A percentile compares a stretch with the other conserved stretches of the same genome.
Evolutionary conservation across 2,888 invertebrate species (phyloP).

Genomic region (Apotomis turbidana): DNA sequence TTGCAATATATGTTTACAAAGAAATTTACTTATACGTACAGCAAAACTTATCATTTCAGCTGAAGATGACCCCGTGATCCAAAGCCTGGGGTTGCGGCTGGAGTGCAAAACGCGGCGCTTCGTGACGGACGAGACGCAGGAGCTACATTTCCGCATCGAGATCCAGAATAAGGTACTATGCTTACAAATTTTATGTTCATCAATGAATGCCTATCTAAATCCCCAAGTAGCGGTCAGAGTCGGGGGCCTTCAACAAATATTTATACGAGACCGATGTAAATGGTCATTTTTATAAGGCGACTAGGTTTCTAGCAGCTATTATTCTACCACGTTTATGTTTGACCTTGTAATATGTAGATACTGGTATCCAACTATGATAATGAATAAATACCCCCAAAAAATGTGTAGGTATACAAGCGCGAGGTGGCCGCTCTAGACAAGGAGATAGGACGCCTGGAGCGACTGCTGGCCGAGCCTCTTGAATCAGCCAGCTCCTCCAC

Average conservation of each 20-base stretch:
- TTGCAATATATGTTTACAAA: too few species aligned
- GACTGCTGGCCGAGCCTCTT: constrained; percentile 85
- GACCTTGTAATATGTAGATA: too few species aligned
- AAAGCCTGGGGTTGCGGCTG: constrained; percentile 94
- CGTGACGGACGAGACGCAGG: constrained; percentile 91
- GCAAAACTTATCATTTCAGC: constrained; percentile 64
- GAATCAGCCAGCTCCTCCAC: constrained; percentile 84
- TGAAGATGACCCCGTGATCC: constrained; percentile 91
- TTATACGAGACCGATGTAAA: too few species aligned
- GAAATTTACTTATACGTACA: not conserved
- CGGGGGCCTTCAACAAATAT: too few species aligned
- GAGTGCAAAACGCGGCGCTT: constrained; percentile 95
- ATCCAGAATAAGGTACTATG: constrained; percentile 89
- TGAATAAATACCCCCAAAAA: too few species aligned
- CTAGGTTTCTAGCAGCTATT: too few species aligned
- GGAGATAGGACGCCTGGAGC: constrained; percentile 90
- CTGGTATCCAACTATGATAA: too few species aligned
- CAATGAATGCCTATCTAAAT: too few species aligned
- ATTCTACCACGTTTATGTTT: too few species aligned
- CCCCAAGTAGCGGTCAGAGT: too few species aligned
- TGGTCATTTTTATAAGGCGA: too few species aligned
- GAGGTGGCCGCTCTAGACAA: constrained; percentile 91
- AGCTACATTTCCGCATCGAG: constrained; percentile 93
- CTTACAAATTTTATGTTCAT: too few species aligned
- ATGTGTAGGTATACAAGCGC: constrained; percentile 87